Evolutionary conservation across 92 coral and sea anemone genomes (phyloP).

Genomic region (Siderastrea radians): DNA sequence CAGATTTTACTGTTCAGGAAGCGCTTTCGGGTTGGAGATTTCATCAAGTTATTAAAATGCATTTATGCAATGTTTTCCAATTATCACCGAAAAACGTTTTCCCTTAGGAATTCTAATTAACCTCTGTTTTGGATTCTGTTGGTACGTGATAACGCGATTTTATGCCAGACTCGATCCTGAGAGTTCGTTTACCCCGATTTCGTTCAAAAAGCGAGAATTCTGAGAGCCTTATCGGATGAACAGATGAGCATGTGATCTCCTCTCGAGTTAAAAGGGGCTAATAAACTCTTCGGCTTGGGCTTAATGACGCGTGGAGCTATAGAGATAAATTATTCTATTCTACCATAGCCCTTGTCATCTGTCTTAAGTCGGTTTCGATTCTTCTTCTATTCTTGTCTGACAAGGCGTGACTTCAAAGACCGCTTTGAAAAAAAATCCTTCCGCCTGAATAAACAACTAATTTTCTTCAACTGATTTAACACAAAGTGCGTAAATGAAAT

Average conservation of each 20-base stretch:
- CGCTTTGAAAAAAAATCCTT: slow-evolving; percentile 42
- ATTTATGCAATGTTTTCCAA: slow-evolving; percentile 76
- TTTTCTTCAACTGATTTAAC: slow-evolving; percentile 30
- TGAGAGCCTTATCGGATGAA: background rate
- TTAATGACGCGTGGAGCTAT: slow-evolving; percentile 22
- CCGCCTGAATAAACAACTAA: slow-evolving; percentile 60
- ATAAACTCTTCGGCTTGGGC: slow-evolving; percentile 30
- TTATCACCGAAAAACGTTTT: slow-evolving; percentile 74
- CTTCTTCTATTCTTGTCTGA: slow-evolving; percentile 33
- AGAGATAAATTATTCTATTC: slow-evolving; percentile 24
- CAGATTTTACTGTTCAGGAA: slow-evolving; percentile 59
- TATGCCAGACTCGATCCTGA: background rate
- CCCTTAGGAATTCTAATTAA: slow-evolving; percentile 57
- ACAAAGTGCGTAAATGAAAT: slow-evolving; percentile 36
- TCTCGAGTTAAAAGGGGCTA: slow-evolving; percentile 9
- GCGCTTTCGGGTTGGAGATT: slow-evolving; percentile 56
- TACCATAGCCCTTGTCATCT: slow-evolving; percentile 10
- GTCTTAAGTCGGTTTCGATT: background rate
- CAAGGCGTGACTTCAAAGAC: slow-evolving; percentile 59
- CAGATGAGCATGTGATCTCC: background rate
- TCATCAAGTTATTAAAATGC: slow-evolving; percentile 88
- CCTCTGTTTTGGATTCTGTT: slow-evolving; percentile 40
- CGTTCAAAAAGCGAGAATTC: background rate
- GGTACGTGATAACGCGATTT: slow-evolving; percentile 18
- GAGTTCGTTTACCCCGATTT: background rate